Base-by-base conservation (phyloP, 2,888 invertebrate species). In the Petrolisthes manimaculis region DNA sequence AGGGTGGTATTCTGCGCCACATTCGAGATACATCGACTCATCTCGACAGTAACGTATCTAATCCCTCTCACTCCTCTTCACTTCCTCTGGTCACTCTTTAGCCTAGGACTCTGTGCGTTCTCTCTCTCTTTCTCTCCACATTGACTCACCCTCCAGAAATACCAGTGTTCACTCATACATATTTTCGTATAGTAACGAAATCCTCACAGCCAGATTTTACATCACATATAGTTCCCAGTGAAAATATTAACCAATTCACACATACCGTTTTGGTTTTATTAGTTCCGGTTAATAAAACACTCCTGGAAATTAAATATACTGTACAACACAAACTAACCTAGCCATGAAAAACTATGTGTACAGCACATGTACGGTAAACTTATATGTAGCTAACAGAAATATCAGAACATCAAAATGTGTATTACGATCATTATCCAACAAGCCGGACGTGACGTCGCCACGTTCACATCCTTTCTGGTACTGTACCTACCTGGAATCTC, bases 141-240 rank as follows among this genome's bases (percentile, higher is more conserved):
- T 51, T 77, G 77, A 77, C 77, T 77, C 77, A 77, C 37, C 24
- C 12, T 51, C 12, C n/a, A 77, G 51, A 6, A 37, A 77, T 77
- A 37, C n/a, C 77, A 37, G 18, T 9, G 9, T 74, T 18, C 37
- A 14, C 37, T 37, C 37, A 37, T 37, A 37, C 37, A 37, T 37
- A 37, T 37, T 37, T 37, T 37, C 37, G 37, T 2, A 37, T 37
- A 37, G 37, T 37, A 37, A 37, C 37, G 37, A 37, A 37, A 37
- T 37, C 37, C 37, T 37, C 37, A 37, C 37, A 37, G 37, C 37
- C 37, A 2, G 37, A 37, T 37, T 37, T 37, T 37, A 37, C 37
- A 37, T 37, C 37, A 37, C 37, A 37, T 37, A 37, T 37, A 37
- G 37, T 37, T 37, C 1, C 37, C 37, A 37, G 37, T 37, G 37